phyloP scores from a whole-genome alignment of 2,113 vertebrate species.

The Podarcis raffonei region DNA sequence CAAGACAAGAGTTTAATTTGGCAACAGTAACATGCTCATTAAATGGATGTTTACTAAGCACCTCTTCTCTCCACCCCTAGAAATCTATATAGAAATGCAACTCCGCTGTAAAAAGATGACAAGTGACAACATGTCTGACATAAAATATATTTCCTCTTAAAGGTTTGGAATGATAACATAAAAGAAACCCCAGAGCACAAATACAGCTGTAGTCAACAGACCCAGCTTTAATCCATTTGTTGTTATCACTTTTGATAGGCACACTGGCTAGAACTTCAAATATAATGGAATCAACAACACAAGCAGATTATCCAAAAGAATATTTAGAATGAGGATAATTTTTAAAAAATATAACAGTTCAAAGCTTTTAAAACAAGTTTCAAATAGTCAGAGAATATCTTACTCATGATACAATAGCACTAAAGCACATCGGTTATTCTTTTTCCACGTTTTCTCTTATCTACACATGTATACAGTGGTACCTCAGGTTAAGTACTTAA shows the following conservation, averaged over 20 bases:
- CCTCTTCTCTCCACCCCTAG: neutral
- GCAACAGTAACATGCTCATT: neutral
- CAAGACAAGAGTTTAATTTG: neutral
- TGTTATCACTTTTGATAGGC: neutral
- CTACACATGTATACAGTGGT: neutral
- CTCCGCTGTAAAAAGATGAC: neutral
- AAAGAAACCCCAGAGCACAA: slow-evolving; percentile 11
- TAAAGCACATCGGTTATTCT: neutral
- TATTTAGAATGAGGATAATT: neutral
- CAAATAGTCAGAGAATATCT: neutral
- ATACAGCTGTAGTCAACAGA: slow-evolving; percentile 11
- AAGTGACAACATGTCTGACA: slow-evolving; percentile 13
- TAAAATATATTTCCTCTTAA: neutral
- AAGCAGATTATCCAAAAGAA: no score
- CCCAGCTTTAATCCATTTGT: neutral
- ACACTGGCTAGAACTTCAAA: neutral
- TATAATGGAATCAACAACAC: neutral
- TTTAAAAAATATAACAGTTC: neutral
- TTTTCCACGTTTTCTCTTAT: neutral
- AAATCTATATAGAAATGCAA: neutral
- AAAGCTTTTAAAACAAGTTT: neutral
- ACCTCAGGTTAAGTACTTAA: no score
- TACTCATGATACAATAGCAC: neutral
- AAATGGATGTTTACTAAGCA: neutral
- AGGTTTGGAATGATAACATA: slow-evolving; percentile 15